Evolutionary conservation across 2,888 invertebrate species (phyloP).

Genomic region (Acanthosepion esculentum): DNA sequence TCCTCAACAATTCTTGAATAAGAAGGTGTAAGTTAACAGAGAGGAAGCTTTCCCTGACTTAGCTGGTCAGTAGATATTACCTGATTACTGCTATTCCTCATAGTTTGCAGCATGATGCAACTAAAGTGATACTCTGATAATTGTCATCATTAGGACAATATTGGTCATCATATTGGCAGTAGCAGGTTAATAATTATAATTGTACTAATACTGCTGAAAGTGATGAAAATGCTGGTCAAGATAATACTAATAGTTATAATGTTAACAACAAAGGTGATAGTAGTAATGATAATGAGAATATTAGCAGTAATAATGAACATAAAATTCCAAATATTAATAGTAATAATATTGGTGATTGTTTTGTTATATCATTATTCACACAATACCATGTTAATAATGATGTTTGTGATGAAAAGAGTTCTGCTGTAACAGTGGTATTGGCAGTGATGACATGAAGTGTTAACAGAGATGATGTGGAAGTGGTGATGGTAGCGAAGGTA

Average conservation of each 20-base stretch:
- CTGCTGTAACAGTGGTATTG: background rate
- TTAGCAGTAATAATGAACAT: background rate
- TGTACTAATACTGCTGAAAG: background rate
- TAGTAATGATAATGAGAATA: background rate
- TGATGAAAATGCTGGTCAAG: background rate
- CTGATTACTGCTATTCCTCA: conserved; percentile 4
- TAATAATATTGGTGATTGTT: no score
- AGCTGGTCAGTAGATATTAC: conserved; percentile 18
- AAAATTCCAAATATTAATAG: no score
- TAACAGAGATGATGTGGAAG: background rate
- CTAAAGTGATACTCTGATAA: background rate
- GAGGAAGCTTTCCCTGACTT: background rate
- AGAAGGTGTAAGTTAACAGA: background rate
- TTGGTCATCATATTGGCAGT: background rate
- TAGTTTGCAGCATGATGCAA: background rate
- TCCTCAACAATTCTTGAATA: background rate
- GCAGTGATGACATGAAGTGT: background rate
- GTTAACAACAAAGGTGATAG: background rate
- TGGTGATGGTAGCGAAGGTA: background rate
- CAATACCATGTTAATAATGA: background rate
- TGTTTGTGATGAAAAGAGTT: background rate
- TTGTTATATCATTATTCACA: no score
- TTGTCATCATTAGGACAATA: background rate
- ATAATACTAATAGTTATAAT: background rate
- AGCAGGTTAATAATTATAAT: background rate